phyloP scores from a whole-genome alignment of 2,113 vertebrate genomes.

The Nesoenas mayeri region DNA sequence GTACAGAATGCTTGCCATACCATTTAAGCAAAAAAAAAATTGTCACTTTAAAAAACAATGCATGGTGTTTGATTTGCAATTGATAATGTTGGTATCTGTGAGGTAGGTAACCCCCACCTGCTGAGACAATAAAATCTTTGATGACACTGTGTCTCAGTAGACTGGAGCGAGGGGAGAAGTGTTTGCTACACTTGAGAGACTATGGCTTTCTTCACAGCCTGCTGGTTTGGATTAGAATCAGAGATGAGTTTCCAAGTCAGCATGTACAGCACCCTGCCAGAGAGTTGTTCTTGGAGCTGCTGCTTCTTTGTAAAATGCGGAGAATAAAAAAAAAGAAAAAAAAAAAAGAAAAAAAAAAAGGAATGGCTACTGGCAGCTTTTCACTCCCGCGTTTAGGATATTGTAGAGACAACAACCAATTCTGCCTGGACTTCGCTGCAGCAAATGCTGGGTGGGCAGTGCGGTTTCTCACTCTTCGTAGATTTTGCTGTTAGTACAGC shows the following conservation, averaged over 20 bases:
- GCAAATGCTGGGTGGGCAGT: not conserved
- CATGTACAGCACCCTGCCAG: conserved; percentile 25
- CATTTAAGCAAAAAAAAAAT: not conserved
- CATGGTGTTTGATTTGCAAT: not conserved
- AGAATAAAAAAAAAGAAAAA: rapidly evolving
- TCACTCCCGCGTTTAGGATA: not conserved
- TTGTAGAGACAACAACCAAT: not conserved
- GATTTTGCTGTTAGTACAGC: not conserved
- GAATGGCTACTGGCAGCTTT: conserved; percentile 4
- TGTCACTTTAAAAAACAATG: not conserved
- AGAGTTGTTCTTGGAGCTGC: conserved; percentile 43
- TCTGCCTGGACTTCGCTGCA: not conserved
- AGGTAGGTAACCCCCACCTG: not conserved
- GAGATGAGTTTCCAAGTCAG: conserved; percentile 37
- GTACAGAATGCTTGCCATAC: not conserved
- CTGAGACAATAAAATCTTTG: conserved; percentile 27
- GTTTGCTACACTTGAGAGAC: conserved; percentile 17
- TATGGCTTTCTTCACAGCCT: conserved; percentile 39
- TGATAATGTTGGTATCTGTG: not conserved
- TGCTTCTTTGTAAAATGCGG: conserved; percentile 6
- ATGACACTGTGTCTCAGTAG: not conserved
- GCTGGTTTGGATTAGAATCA: conserved; percentile 65
- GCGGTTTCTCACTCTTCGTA: not conserved
- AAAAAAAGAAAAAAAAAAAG: not conserved
- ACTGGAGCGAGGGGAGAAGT: not conserved